Evolutionary conservation across 2,797 vertebrate species (phyloP).

Genomic region (Scarus forsteni): DNA sequence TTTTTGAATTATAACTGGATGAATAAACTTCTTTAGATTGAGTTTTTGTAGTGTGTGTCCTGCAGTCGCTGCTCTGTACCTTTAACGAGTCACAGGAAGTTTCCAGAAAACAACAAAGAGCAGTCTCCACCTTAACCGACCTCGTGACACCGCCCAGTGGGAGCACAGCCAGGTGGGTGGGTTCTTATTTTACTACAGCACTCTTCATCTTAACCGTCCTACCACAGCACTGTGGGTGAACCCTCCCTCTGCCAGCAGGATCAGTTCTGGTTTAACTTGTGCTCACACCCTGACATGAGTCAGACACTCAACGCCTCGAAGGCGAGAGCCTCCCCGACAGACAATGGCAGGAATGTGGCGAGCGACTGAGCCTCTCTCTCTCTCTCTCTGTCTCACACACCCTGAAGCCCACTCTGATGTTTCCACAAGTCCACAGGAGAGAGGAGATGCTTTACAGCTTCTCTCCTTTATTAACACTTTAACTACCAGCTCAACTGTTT

Average conservation of each 20-base stretch:
- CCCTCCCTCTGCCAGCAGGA: not conserved
- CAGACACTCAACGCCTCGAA: conserved; percentile 17
- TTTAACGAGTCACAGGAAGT: conserved; percentile 5
- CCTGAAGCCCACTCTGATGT: conserved; percentile 5
- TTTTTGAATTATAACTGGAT: no score
- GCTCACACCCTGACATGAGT: conserved; percentile 51
- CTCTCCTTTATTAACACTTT: no score
- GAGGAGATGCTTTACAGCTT: no score
- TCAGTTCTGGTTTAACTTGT: conserved; percentile 48
- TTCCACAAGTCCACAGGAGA: not conserved
- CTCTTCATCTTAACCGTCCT: conserved; percentile 7
- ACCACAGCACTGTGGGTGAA: not conserved
- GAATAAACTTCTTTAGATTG: no score
- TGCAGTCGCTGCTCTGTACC: not conserved
- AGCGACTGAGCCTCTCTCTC: not conserved
- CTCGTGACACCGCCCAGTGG: not conserved
- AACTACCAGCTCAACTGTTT: no score
- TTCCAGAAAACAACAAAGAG: not conserved
- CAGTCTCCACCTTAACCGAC: not conserved
- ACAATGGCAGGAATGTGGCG: conserved; percentile 70
- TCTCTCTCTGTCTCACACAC: not conserved
- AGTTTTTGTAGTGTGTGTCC: no score
- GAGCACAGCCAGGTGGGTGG: conserved; percentile 7
- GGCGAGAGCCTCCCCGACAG: conserved; percentile 7
- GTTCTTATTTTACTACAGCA: not conserved